phyloP scores from a whole-genome alignment of 23 tunicate species.

The Styela plicata region DNA sequence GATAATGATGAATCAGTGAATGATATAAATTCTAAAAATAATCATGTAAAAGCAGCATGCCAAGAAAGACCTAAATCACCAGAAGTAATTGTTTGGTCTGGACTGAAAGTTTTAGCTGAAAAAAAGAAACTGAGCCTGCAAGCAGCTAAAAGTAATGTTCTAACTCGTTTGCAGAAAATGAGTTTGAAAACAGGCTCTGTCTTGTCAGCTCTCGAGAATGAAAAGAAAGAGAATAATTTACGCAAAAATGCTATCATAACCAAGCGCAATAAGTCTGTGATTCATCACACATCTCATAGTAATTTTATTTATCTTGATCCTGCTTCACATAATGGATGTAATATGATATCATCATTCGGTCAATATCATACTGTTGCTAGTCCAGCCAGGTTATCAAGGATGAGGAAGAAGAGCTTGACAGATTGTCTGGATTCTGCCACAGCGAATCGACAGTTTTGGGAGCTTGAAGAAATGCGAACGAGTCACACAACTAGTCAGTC shows the following conservation, averaged over 20 bases:
- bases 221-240: slow-evolving; percentile 1
- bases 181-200: slow-evolving; percentile 9
- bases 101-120: slow-evolving; percentile 30
- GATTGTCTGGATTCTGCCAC: background rate
- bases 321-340: slow-evolving; percentile 58
- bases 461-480: background rate
- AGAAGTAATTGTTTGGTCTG: slow-evolving; percentile 85
- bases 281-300: slow-evolving; percentile 18
- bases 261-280: slow-evolving; percentile 28
- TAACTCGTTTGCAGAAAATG: slow-evolving; percentile 8
- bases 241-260: slow-evolving; percentile 26
- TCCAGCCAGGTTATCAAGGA: slow-evolving; percentile 50
- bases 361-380: slow-evolving; percentile 73
- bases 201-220: background rate
- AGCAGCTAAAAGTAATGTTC: slow-evolving; percentile 1
- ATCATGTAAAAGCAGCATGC: background rate
- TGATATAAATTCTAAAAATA: background rate
- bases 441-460: background rate
- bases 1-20: background rate
- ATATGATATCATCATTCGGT: slow-evolving; percentile 17
- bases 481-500: background rate
- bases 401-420: slow-evolving; percentile 27
- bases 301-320: slow-evolving; percentile 41
- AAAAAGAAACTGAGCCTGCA: background rate
- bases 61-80: slow-evolving; percentile 12